Evolutionary conservation across 2,888 invertebrate species (phyloP), one percentile per base, ranked within the genome.

Genomic region (Carcina quercana): DNA sequence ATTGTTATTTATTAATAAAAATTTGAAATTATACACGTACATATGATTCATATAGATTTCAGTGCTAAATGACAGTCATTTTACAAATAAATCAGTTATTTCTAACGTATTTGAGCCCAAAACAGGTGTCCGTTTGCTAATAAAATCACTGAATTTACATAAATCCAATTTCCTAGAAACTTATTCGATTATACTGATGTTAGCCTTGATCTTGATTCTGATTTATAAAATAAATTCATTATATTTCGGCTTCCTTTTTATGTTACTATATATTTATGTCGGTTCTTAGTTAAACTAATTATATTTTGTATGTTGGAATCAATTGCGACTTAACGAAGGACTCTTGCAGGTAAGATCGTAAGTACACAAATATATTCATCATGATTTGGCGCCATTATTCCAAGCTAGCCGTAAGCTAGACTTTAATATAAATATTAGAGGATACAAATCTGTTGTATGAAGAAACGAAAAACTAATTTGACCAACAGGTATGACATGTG

Each of bases 401-500:
- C 50, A 63, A 60, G 42, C 46, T 42, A 46, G 39, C 12, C 10
- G 36, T 37, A 28, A 32, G 37, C 13, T 27, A 35, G 40, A 30
- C 13, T 35, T 40, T 30, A 29, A 34, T 39, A 29, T 42, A 45
- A 40, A 35, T 27, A n/a, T n/a, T 22, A 30, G 7, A 20, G 13
- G 8, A 15, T 11, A n/a, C 15, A 15, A 26, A 43, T 29, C 28
- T 24, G 47, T 52, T 54, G 51, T 39, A 57, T 66, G 63, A 70
- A 69, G 67, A 70, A 53, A 50, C 58, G 53, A 59, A 69, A 33
- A 59, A 64, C 62, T 67, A 61, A 75, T 80, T 80, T 80, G 55
- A 75, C 80, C 86, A 85, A 86, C 92, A 96, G 96, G 92, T 95
- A 96, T 87, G 96, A 96, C 91, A 96, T 96, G 96, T 96, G 96